A percentile compares a stretch with the other conserved stretches of the same genome.
phyloP scores from a whole-genome alignment of 2,113 vertebrate genomes.

The Trogon melanurus region DNA sequence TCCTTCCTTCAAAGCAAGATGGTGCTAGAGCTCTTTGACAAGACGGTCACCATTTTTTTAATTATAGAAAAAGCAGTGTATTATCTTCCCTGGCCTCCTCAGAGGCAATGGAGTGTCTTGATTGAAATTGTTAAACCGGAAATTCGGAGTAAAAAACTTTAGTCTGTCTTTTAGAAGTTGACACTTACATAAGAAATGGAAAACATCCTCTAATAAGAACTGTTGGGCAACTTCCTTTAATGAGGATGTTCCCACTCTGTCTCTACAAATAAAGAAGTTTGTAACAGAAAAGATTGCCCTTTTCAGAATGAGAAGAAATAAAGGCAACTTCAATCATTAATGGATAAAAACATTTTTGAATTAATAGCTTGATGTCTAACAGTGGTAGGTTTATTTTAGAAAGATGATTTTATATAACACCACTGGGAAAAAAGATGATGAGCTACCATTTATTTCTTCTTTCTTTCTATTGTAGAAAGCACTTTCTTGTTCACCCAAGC shows the following conservation, averaged over 20 bases:
- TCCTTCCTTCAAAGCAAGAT: background rate
- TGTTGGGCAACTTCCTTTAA: background rate
- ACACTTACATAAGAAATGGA: background rate
- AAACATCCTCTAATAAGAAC: background rate
- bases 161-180: background rate
- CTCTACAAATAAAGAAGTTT: background rate
- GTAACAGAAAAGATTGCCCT: background rate
- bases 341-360: background rate
- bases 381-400: background rate
- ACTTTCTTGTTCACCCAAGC: background rate
- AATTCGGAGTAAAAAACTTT: background rate
- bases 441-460: background rate
- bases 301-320: background rate
- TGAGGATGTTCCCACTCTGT: background rate
- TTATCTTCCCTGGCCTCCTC: background rate
- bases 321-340: background rate
- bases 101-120: background rate
- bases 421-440: background rate
- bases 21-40: background rate
- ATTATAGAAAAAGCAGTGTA: background rate
- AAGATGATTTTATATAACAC: background rate
- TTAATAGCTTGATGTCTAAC: background rate
- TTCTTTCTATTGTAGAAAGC: background rate
- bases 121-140: background rate
- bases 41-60: background rate